Evolutionary conservation across 2,113 vertebrate genomes (phyloP), one percentile per base, ranked within the genome.

Genomic region (Mesitornis unicolor): DNA sequence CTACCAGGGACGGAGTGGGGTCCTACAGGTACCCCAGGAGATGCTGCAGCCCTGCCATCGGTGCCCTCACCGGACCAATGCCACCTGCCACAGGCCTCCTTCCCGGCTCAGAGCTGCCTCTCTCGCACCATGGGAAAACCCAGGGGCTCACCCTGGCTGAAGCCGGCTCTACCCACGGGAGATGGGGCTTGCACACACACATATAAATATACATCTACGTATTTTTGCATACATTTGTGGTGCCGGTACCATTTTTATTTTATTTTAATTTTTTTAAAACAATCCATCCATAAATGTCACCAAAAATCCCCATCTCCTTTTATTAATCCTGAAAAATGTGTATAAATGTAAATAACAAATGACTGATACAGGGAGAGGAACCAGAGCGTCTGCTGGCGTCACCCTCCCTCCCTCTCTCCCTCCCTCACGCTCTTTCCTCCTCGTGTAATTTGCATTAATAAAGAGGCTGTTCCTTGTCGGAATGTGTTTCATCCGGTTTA

Each of bases 391-490:
- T 98, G 98, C 98, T 96, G 98, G 99, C 98, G 98, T 96, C 97
- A 96, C 97, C 91, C 95, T 90, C 89, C 95, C 96, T 91, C 95
- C 95, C 97, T 98, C 92, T 95, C 96, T 91, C 74, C 90, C 97
- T 94, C 97, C 97, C 97, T 96, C 87, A 24, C 67, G 95, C 97
- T 97, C 87, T 98, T 97, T 98, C 98, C 99, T 99, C 98, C 98
- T 98, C 94, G 97, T 98, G 98, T 99, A 99, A 99, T 99, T 99
- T 99, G 99, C 99, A 99, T 99, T 99, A 99, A 99, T 99, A 99
- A 99, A 99, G 99, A 99, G 99, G 98, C 99, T 99, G 99, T 99
- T 99, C 99, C 99, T 99, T 99, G 99, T 99, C 99, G 98, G 98
- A 99, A 99, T 99, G 99, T 98, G 99, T 99, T 99, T 99, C 99